Evolutionary conservation across 2,797 vertebrate genomes (phyloP), one percentile per base, ranked within the genome.

Genomic region (Iguana delicatissima): DNA sequence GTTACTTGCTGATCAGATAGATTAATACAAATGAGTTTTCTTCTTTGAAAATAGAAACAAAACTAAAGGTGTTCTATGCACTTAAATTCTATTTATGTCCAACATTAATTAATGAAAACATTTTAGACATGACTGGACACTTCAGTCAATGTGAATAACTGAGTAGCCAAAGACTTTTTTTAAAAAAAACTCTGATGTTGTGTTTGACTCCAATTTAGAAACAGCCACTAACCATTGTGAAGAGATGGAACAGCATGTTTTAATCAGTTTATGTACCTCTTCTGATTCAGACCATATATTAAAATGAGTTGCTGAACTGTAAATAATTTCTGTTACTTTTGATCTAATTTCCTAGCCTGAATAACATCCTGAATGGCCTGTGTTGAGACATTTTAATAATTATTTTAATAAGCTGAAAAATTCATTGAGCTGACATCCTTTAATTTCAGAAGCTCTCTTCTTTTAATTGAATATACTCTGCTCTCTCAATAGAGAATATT

Each of bases 1-100:
- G 50, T 46, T 24, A 91, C 55, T 62, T 69, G 90, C 72, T 38
- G 83, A 92, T 73, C 91, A 90, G 87, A 91, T 59, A 52, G 3
- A 3, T 76, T 86, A 14, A 38, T 89, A 64, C 16, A 85, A 84
- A 85, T 50, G 22, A 6, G 1, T 18, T 52, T 35, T 74, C n/a
- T n/a, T 32, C 22, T 67, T 59, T 74, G 50, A 59, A 59, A 59
- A 20, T 7, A 57, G 32, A 29, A 87, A 29, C n/a, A 29, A 73
- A 83, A 52, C 22, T 55, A 79, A 69, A 82, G 26, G 26, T 59
- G 5, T 80, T 72, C 50, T 72, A n/a, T 42, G 72, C 50, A 72
- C 13, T 35, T 59, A 72, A n/a, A 46, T 85, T 90, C 35, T 46
- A 46, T 26, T 57, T 80, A 14, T 80, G 38, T 77, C 73, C 59